These are phyloP conservation scores for Forpus xanthops DNA, from an alignment of 2,797 vertebrate genomes.

Conservation along the genomic window DNA sequence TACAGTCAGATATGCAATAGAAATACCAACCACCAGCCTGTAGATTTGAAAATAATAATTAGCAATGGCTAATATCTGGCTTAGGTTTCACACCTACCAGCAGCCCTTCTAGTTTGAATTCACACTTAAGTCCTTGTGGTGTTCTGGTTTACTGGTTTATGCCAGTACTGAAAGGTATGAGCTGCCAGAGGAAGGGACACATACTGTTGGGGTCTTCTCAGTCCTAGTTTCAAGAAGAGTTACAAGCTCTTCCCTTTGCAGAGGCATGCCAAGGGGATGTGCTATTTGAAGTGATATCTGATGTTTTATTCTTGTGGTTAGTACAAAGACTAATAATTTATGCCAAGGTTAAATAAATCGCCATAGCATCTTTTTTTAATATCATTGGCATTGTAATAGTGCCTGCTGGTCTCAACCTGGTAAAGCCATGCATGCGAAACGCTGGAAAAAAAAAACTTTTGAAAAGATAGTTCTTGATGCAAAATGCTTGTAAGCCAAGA, in stretches of 20 bases:
- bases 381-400: background rate
- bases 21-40: background rate
- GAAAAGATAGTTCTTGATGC: background rate
- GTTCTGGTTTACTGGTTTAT: background rate
- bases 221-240: background rate
- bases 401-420: background rate
- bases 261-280: background rate
- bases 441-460: background rate
- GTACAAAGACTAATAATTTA: background rate
- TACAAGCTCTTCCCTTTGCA: background rate
- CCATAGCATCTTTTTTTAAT: background rate
- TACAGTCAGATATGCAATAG: background rate
- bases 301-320: background rate
- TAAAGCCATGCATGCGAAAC: background rate
- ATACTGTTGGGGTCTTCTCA: background rate
- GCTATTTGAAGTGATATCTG: background rate
- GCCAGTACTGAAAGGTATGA: background rate
- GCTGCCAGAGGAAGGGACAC: background rate
- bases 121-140: background rate
- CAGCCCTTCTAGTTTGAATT: background rate
- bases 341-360: background rate
- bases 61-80: background rate
- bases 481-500: background rate
- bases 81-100: background rate
- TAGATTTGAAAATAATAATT: background rate